Base-by-base conservation (phyloP, 1,140 invertebrate genomes). In the Bombus terrestris region DNA sequence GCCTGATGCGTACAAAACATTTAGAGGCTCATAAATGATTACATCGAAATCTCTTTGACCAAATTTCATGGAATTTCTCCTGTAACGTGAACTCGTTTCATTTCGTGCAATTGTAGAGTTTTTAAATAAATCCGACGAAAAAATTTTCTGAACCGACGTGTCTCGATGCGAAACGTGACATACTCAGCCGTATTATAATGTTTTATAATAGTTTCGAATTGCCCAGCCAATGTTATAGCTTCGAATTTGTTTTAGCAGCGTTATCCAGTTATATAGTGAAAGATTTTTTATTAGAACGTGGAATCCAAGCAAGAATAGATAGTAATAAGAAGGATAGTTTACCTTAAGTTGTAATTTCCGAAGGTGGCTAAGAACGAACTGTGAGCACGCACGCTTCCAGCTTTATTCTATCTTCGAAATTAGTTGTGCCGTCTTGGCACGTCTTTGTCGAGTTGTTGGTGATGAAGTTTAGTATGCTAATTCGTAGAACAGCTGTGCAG, bases 381-480 rank as follows among this genome's bases (percentile, higher is more conserved):
- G 47, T 53, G 18, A 91, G 71, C 84, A 66, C 78, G 87, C 90
- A 90, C 91, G 90, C 89, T 89, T 83, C 91, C 89, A 95, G 95
- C 94, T 95, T 95, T 93, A 95, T 95, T 95, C 93, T 94, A 95
- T 95, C 94, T 95, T 94, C 91, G 92, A 93, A 95, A 95, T 95
- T 95, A 95, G 94, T 95, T 95, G 92, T 94, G 94, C 93, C 93
- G 92, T 94, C 94, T 95, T 95, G 95, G 93, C 94, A 94, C 94
- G 93, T 95, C 94, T 95, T 95, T 95, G 95, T 95, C 94, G 94
- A 92, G 94, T 92, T 95, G 93, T 94, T 94, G 94, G 94, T 95
- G 94, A 95, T 95, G 95, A 95, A 95, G 95, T 95, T 95, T 95
- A 95, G 93, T 95, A 95, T 95, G 94, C 94, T 95, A 95, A 95